Base-by-base conservation (phyloP, 1,140 invertebrate species). In the Portunus trituberculatus region DNA sequence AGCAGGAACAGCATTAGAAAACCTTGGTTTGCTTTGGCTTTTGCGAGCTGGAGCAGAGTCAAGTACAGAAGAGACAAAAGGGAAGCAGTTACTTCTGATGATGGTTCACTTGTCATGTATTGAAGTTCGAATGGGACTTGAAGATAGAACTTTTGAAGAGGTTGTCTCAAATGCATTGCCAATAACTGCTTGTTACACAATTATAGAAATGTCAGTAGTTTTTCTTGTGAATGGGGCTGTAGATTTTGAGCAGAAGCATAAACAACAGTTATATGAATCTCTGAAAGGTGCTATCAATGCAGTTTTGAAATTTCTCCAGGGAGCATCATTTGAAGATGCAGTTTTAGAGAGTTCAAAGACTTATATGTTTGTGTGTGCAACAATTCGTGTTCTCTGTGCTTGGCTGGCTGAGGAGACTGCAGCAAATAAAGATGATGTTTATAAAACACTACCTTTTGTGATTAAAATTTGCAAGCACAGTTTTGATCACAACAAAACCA, bases 361-460 rank as follows among this genome's bases (percentile, higher is more conserved):
- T 46, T 96, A 96, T 82, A 67, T 96, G 94, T 96, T 96, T 84
- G 90, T 96, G 4, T 95, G 96, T 96, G 98, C 98, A 2, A 98
- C 98, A 96, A 98, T 99, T 6, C 97, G 98, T 96, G 98, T 99
- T 32, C 96, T 99, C 52, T 98, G 98, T 59, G 98, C 98, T 32
- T 99, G 99, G 99, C 97, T 99, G 96, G 98, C 98, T 3, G 98
- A 99, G 97, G 99, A 99, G 97, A 99, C 98, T 0, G 98, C 98
- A n/a, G 98, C 98, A 12, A 98, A 99, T 98, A 98, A 98, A 76
- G 97, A 98, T 67, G 98, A 98, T 97, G 98, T 99, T 48, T 98
- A 98, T 96, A 97, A 98, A 88, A 96, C 97, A 14, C 83, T 97
- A 46, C 97, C 97, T 16, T 97, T 97, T 96, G 93, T 97, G 46